Evolutionary conservation across 2,888 invertebrate genomes (phyloP).

Genomic region (Gandaritis pyraliata): DNA sequence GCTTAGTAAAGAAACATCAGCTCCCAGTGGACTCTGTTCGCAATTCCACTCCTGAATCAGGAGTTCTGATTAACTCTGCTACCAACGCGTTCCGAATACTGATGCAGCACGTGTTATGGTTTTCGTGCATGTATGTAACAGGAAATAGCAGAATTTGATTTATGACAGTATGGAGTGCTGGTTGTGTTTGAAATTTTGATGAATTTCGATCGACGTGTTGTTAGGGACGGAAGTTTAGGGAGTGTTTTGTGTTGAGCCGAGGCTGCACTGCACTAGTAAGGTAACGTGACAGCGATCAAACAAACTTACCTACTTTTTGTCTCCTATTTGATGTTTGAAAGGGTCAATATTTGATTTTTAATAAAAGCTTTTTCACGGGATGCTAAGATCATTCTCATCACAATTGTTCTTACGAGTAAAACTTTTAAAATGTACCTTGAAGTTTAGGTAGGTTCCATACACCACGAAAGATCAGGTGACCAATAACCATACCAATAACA

Average conservation of each 20-base stretch:
- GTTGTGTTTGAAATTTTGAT: constrained; percentile 37
- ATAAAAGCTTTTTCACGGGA: no score
- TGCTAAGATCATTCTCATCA: no score
- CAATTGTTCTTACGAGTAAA: no score
- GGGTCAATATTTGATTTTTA: no score
- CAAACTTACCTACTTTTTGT: no score
- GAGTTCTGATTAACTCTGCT: constrained; percentile 35
- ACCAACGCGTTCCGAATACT: constrained; percentile 51
- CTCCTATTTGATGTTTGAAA: no score
- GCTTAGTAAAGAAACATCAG: not conserved
- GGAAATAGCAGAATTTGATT: constrained; percentile 41
- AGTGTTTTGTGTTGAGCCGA: constrained; percentile 5
- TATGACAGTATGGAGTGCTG: constrained; percentile 40
- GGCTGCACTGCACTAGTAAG: not conserved
- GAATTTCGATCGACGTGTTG: constrained; percentile 27
- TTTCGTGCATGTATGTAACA: constrained; percentile 31
- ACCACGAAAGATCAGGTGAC: no score
- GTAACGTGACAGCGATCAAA: no score
- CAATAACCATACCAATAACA: no score
- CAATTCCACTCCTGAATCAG: constrained; percentile 11
- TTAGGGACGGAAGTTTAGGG: constrained; percentile 5
- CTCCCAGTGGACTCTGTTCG: constrained; percentile 5
- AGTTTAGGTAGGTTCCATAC: no score
- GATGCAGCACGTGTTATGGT: constrained; percentile 43
- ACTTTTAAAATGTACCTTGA: no score